A percentile compares a stretch with the other conserved stretches of the same genome.
phyloP scores from a whole-genome alignment of 2,888 invertebrate genomes.

The Isoperla grammatica region DNA sequence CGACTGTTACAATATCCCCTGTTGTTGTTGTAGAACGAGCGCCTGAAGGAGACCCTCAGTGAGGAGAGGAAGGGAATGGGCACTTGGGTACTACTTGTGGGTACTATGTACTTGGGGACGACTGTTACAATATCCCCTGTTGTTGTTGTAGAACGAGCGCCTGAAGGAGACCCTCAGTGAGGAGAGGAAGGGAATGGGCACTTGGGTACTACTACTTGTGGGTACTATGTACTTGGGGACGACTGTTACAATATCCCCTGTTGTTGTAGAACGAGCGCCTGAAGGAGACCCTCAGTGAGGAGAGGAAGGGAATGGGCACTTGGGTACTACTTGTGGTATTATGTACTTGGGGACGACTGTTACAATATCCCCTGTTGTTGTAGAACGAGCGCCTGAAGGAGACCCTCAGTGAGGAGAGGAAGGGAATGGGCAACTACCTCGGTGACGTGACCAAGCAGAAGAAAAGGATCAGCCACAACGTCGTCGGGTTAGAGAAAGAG shows the following conservation, averaged over 20 bases:
- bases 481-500: constrained; percentile 45
- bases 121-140: no score
- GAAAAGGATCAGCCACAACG: constrained; percentile 44
- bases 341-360: no score
- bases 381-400: constrained; percentile 55
- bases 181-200: constrained; percentile 48
- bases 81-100: no score
- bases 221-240: no score
- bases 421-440: constrained; percentile 46
- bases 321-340: no score
- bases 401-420: constrained; percentile 49
- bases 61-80: constrained; percentile 49
- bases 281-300: constrained; percentile 51
- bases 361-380: no score
- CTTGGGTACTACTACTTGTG: no score
- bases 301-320: constrained; percentile 48
- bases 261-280: constrained; percentile 53
- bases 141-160: constrained; percentile 53
- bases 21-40: constrained; percentile 54
- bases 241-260: no score
- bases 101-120: no score
- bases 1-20: no score
- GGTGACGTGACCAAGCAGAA: constrained; percentile 40
- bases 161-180: constrained; percentile 51
- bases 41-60: constrained; percentile 51